Evolutionary conservation across 2,113 vertebrate species (phyloP), one percentile per base, ranked within the genome.

Genomic region (Nerophis ophidion): DNA sequence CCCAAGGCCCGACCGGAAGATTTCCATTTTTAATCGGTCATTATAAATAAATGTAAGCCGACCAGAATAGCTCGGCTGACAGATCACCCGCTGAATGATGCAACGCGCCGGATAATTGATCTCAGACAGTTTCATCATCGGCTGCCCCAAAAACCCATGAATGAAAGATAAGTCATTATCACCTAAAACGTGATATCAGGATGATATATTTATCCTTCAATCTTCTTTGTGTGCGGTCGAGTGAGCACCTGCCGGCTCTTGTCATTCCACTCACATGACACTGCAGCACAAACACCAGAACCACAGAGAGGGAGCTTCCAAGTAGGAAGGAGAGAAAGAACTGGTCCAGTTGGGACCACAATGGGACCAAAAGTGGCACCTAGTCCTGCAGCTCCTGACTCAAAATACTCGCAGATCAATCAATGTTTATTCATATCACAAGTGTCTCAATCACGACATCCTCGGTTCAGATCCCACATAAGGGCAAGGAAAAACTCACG

Each of bases 241-340:
- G 63, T 44, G 58, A 72, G 61, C 65, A 75, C 9, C 40, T 46
- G 10, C 59, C 8, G 51, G 48, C 65, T 68, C 60, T 88, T 82
- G 73, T 73, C 71, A 87, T 87, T 89, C 85, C 59, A 68, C 72
- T 84, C 86, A 83, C 79, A 69, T 74, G 76, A 71, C 73, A 64
- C 68, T 85, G 84, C 79, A 81, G 80, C 65, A 66, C 67, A 58
- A 66, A 72, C 63, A 60, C 53, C 57, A 69, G 15, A 76, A 26
- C 26, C 26, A 26, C 26, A 26, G 44, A 71, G 56, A 47, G n/a
- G 64, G 50, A 51, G n/a, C 47, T 42, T 8, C 8, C 10, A 11
- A 42, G 47, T 52, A 49, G 58, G 52, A n/a, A n/a, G n/a, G n/a
- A n/a, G n/a, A n/a, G n/a, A n/a, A n/a, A n/a, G 33, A 63, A 33